Evolutionary conservation across 2,888 invertebrate species (phyloP), one percentile per base, ranked within the genome.

Genomic region (Limenitis camilla): DNA sequence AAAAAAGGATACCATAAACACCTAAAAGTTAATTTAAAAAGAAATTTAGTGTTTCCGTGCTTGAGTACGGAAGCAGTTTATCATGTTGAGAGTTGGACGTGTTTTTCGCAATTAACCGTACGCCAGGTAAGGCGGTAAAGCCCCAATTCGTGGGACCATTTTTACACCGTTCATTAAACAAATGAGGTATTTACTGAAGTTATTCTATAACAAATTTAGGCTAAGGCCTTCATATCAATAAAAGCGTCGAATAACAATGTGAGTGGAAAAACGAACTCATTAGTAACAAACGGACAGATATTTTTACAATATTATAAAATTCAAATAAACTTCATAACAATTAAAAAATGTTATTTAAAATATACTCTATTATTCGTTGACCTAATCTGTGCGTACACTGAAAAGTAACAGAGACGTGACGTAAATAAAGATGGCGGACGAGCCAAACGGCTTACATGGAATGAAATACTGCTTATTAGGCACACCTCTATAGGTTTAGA

Each of bases 51-150:
- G 59, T 61, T 60, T 56, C 53, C 49, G 52, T 51, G 58, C 42
- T 54, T 44, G 48, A 49, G 43, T 71, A 67, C 73, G 84, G 84
- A 85, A 84, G 67, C 78, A 65, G 71, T 85, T 73, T 70, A 83
- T 86, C 84, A 83, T 67, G 71, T 70, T 67, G 74, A 72, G 75
- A 77, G 76, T 78, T 78, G 79, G 62, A 74, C 67, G 71, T 72
- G 76, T 69, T 76, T 77, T 74, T 76, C 67, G 77, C 76, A 85
- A 86, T 86, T 85, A 84, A 82, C 77, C 68, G 67, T 56, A 56
- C 62, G 62, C 61, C 79, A 80, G 81, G 82, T 81, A 76, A 79
- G 73, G 66, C 68, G 78, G 82, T 81, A 81, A 76, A 79, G 73
- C 66, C 68, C 64, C 67, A 62, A 71, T 53, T n/a, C n/a, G n/a